A percentile compares a stretch with the other conserved stretches of the same genome.
These are phyloP conservation scores for Temnothorax longispinosus DNA, from an alignment of 1,140 invertebrate species.

Conservation along the genomic window DNA sequence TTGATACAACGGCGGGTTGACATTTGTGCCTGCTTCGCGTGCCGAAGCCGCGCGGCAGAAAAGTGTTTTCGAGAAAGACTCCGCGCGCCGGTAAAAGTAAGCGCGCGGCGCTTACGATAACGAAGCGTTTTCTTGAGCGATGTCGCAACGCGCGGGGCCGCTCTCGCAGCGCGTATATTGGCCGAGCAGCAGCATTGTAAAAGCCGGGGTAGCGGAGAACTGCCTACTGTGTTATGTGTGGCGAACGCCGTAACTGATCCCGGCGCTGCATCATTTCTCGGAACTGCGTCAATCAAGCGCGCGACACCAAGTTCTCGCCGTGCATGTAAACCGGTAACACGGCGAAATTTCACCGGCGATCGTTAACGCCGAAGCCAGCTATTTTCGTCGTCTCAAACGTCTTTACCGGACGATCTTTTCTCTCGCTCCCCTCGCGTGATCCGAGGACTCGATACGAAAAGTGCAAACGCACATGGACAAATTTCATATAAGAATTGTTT, in stretches of 20 bases:
- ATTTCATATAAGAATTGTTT: background rate
- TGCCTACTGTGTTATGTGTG: conserved; percentile 60
- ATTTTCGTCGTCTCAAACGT: conserved; percentile 25
- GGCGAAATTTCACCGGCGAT: conserved; percentile 42
- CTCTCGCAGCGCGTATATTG: conserved; percentile 48
- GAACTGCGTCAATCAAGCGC: conserved; percentile 60
- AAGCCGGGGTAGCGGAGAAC: conserved; percentile 27
- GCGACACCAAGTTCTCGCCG: conserved; percentile 34
- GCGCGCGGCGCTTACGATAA: conserved; percentile 64
- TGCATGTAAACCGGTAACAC: background rate
- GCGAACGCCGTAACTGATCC: conserved; percentile 40
- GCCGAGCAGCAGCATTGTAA: conserved; percentile 31
- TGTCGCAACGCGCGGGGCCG: conserved; percentile 53
- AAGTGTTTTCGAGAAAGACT: conserved; percentile 43
- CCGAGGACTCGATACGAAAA: background rate
- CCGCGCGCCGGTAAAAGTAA: conserved; percentile 51
- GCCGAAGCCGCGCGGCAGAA: conserved; percentile 16
- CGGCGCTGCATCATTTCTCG: conserved; percentile 45
- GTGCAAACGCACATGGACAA: background rate
- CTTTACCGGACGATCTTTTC: conserved; percentile 1
- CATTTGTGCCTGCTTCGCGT: conserved; percentile 46
- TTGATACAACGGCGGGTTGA: conserved; percentile 27
- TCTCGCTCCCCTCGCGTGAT: background rate
- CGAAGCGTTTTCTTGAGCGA: conserved; percentile 66
- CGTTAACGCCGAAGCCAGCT: conserved; percentile 34